Base-by-base conservation (phyloP, 2,888 invertebrate genomes). In the Polydrusus pterygomalis region DNA sequence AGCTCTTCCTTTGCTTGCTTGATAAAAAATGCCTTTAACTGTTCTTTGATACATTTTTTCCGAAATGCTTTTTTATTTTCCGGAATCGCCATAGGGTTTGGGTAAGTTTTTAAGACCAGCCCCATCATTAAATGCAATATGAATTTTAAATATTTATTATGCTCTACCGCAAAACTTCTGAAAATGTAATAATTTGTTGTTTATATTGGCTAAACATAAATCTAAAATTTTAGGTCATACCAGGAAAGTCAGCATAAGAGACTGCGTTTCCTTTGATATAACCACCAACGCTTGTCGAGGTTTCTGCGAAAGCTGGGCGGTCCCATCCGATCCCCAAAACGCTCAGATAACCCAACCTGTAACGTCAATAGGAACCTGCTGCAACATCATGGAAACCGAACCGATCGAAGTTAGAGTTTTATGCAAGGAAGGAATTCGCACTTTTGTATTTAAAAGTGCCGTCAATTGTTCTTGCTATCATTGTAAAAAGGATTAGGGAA, bases 271-370 rank as follows among this genome's bases (percentile, higher is more conserved):
- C 83, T 96, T 96, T 86, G 91, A 92, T 81, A 93, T 96, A 84
- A 95, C 94, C 62, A 95, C 95, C 34, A 96, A 96, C 86, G 96
- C 95, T 0, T 96, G 96, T 85, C 91, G 95, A 15, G 96, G 96
- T 0, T 96, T 91, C 88, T 97, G 96, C 87, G 93, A 94, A 84
- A 96, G 96, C 2, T 96, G 94, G 91, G 94, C 96, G 1, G 91
- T 96, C 56, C 96, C 96, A 0, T 95, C 95, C 0, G 88, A 89
- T 0, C 88, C 89, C 65, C 89, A 90, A 78, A 88, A 89, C 0
- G 86, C 89, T 68, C 86, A 89, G 15, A 75, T 77, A 15, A 89
- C 88, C 47, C 88, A 88, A 80, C 88, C 87, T 7, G 86, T 88
- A 7, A 88, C 88, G 1, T 95, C 96, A 0, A 90, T 95, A 43